A percentile compares a stretch with the other conserved stretches of the same genome.
phyloP scores from a whole-genome alignment of 2,113 vertebrate species.

The Archocentrus centrarchus region DNA sequence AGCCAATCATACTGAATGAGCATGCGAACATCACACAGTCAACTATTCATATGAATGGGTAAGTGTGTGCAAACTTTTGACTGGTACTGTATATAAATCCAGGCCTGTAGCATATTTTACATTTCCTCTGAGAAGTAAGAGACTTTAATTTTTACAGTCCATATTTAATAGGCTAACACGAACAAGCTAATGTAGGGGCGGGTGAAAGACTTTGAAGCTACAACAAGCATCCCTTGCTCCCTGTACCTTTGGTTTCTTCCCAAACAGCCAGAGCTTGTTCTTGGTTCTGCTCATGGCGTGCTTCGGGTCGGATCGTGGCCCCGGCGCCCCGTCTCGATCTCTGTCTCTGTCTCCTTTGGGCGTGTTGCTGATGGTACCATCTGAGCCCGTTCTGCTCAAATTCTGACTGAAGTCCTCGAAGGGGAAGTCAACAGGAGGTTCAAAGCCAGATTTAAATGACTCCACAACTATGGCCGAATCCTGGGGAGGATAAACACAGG shows the following conservation, averaged over 20 bases:
- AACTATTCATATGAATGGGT: too few species aligned
- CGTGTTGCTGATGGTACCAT: slow-evolving; percentile 90
- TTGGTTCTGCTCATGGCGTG: slow-evolving; percentile 90
- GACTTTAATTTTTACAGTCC: not conserved
- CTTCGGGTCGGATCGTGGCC: slow-evolving; percentile 88
- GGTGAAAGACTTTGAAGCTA: not conserved
- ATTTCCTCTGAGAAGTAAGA: not conserved
- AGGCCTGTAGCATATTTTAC: not conserved
- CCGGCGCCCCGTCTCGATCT: slow-evolving; percentile 70
- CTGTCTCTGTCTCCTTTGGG: slow-evolving; percentile 88
- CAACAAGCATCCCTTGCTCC: not conserved
- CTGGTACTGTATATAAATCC: too few species aligned
- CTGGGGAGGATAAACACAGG: slow-evolving; percentile 74
- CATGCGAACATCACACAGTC: too few species aligned
- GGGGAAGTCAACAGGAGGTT: slow-evolving; percentile 93
- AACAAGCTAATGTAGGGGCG: not conserved
- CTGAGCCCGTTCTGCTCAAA: slow-evolving; percentile 94
- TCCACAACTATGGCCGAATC: slow-evolving; percentile 94
- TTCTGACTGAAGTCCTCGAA: slow-evolving; percentile 99
- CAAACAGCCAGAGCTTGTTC: slow-evolving; percentile 98
- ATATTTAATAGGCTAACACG: not conserved
- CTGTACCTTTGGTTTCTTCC: slow-evolving; percentile 98
- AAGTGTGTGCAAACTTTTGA: too few species aligned
- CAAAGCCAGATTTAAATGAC: slow-evolving; percentile 97
- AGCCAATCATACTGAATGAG: too few species aligned